A percentile compares a stretch with the other conserved stretches of the same genome.
These are phyloP conservation scores for Cardiocondyla obscurior DNA, from an alignment of 1,140 invertebrate species.

Conservation along the genomic window DNA sequence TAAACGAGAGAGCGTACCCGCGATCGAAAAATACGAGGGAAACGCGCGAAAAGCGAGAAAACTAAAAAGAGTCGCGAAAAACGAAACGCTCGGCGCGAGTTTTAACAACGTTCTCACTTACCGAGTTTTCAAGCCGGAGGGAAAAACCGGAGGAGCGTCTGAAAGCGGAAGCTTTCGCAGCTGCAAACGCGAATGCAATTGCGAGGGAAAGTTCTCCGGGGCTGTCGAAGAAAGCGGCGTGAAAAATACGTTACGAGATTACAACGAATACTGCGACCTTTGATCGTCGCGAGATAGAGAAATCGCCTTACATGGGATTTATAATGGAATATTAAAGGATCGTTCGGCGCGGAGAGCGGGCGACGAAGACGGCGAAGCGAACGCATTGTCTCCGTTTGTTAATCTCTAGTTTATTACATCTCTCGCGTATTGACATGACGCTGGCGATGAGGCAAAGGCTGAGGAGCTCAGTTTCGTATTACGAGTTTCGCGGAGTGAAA, in stretches of 20 bases:
- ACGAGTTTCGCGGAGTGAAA: slow-evolving; percentile 28
- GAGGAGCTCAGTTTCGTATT: slow-evolving; percentile 9
- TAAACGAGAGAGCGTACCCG: not conserved
- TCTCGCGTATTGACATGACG: not conserved
- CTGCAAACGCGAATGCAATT: slow-evolving; percentile 25
- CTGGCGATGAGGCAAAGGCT: not conserved
- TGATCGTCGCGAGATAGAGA: slow-evolving; percentile 41
- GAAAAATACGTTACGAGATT: slow-evolving; percentile 45
- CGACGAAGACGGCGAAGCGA: not conserved
- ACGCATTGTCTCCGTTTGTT: slow-evolving; percentile 17
- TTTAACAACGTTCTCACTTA: slow-evolving; percentile 40
- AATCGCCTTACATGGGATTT: slow-evolving; percentile 40
- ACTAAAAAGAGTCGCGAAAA: not conserved
- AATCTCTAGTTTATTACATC: slow-evolving; percentile 39
- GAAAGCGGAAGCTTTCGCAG: slow-evolving; percentile 22
- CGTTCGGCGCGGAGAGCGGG: not conserved
- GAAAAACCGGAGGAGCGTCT: not conserved
- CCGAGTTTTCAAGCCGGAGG: slow-evolving; percentile 28
- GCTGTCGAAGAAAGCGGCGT: not conserved
- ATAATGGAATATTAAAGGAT: slow-evolving; percentile 19
- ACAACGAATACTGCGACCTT: slow-evolving; percentile 28
- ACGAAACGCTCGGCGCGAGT: slow-evolving; percentile 10
- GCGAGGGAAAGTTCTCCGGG: slow-evolving; percentile 24
- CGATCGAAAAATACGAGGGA: not conserved
- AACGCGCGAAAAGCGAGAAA: not conserved